Evolutionary conservation across 2,113 vertebrate species (phyloP), one percentile per base, ranked within the genome.

Genomic region (Chroicocephalus ridibundus): DNA sequence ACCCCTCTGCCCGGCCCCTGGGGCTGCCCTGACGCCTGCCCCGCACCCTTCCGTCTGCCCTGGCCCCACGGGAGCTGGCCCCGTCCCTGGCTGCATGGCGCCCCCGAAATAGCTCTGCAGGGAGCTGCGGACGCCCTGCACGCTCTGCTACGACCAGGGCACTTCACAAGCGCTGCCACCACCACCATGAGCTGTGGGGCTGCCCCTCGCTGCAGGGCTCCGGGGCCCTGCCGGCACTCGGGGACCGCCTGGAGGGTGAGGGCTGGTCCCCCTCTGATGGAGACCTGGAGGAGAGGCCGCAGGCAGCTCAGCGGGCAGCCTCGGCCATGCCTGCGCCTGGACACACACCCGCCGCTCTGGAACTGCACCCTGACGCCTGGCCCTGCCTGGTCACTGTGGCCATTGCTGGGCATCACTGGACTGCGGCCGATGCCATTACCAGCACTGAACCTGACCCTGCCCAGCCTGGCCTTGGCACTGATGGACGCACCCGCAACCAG

Each of bases 381-480:
- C 24, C 8, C 36, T 31, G 44, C 38, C 46, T 14, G 55, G 26
- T 18, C 61, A 26, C 79, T 3, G 46, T 4, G 32, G 77, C n/a
- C 18, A 7, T 14, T 20, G 4, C 49, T 6, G 38, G 83, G 20
- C 64, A 14, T 32, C 3, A 4, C 36, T 25, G 62, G 75, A 92
- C 29, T 18, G 19, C 0, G 0, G 66, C 87, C 6, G 54, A 4
- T 0, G 6, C 47, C 7, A 44, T 16, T 9, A 9, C 21, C 0
- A 3, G 27, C 66, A 8, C 68, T 0, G 24, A 34, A 9, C 22
- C 38, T 0, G 57, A 25, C 72, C 6, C 11, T 10, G 38, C 15
- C 47, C 17, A 31, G 64, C 36, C 8, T 6, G 27, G 34, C 49
- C 64, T 57, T 3, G 2, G 47, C 22, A 13, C 21, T 6, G 46